Conservation (phyloP, 2,113 vertebrate species). For the Galeopterus variegatus region DNA sequence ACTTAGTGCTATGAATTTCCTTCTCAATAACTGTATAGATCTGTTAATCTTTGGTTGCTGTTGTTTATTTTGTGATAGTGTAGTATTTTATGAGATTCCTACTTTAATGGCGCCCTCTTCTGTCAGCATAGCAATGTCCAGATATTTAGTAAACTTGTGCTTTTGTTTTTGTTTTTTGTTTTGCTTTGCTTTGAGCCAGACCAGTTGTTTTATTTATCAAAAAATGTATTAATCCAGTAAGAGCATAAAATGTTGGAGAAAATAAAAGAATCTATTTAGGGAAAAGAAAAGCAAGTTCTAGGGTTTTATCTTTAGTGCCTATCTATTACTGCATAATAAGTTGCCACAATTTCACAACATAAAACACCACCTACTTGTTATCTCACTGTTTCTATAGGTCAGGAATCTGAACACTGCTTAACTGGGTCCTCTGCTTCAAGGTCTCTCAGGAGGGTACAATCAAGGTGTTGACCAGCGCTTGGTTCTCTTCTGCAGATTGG, state of each 20-base stretch:
- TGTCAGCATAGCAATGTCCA: constrained; percentile 65
- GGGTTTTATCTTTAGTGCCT: not conserved
- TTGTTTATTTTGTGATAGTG: constrained; percentile 31
- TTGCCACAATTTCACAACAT: constrained; percentile 23
- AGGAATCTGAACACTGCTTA: not conserved
- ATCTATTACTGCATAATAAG: constrained; percentile 10
- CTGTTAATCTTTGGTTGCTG: constrained; percentile 9
- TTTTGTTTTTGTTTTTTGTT: constrained; percentile 33
- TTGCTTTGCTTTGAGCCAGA: not conserved
- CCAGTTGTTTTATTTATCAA: no score
- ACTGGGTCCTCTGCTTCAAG: not conserved
- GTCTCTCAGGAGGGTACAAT: not conserved
- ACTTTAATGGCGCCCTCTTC: constrained; percentile 83
- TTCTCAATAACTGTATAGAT: not conserved
- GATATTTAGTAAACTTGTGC: not conserved
- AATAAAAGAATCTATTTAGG: no score
- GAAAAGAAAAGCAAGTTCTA: no score
- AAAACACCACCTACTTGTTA: constrained; percentile 22
- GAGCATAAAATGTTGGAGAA: no score
- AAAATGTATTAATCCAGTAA: no score
- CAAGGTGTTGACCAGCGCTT: not conserved
- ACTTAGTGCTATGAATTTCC: constrained; percentile 45
- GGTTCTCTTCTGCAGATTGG: not conserved
- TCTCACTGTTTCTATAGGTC: constrained; percentile 9
- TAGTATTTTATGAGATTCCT: constrained; percentile 63